Percentiles rank a stretch among this genome's conserved stretches.
Evolutionary conservation across 2,113 vertebrate species (phyloP).

Genomic region (Albula glossodonta): DNA sequence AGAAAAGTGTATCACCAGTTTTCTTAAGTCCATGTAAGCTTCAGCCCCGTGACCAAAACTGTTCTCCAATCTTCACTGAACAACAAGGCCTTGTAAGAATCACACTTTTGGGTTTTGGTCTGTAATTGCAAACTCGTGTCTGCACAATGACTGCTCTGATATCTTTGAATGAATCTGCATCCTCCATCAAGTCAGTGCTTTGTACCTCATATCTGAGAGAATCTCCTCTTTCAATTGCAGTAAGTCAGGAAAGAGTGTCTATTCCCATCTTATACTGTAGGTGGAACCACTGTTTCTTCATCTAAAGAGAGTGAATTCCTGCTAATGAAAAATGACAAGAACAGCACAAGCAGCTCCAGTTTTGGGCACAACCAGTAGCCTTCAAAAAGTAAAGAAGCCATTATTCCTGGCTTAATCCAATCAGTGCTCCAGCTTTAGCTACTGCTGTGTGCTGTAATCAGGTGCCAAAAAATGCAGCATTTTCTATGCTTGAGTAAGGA

Average conservation of each 20-base stretch:
- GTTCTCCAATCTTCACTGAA: not conserved
- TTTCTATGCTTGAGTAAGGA: not conserved
- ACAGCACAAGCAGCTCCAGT: not conserved
- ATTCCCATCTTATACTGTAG: not conserved
- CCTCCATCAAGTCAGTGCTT: not conserved
- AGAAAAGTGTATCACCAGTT: no score
- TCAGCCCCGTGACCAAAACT: not conserved
- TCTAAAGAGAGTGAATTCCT: not conserved
- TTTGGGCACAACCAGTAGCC: not conserved
- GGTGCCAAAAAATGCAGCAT: not conserved
- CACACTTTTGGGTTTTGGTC: not conserved
- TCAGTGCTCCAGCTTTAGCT: not conserved
- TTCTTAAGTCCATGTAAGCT: no score
- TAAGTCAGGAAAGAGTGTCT: not conserved
- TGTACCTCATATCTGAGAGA: not conserved
- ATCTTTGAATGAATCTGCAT: not conserved
- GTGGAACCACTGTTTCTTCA: not conserved
- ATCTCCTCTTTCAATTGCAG: not conserved
- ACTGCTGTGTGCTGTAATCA: not conserved
- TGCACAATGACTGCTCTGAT: not conserved
- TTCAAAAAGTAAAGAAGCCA: conserved; percentile 15
- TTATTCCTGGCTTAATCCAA: not conserved
- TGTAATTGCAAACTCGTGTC: not conserved
- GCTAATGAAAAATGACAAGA: conserved; percentile 18
- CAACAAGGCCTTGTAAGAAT: not conserved